phyloP scores from a whole-genome alignment of 2,797 vertebrate genomes.

The Phaenicophaeus curvirostris region DNA sequence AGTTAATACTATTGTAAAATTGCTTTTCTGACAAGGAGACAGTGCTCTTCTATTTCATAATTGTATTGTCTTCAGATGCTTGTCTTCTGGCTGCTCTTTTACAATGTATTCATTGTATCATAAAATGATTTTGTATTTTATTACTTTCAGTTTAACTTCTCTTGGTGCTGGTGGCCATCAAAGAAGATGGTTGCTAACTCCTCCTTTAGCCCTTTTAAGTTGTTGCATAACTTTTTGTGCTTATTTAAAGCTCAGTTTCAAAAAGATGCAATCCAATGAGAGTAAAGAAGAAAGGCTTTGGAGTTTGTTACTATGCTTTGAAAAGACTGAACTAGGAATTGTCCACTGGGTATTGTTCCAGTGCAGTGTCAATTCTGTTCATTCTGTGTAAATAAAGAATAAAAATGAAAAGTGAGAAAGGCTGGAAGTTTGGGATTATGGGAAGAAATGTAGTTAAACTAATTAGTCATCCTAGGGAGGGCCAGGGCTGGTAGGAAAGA shows the following conservation, averaged over 20 bases:
- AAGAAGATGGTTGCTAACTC: not conserved
- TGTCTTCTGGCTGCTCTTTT: not conserved
- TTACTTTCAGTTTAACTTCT: not conserved
- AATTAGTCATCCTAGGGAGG: not conserved
- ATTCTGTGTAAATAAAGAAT: not conserved
- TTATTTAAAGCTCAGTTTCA: not conserved
- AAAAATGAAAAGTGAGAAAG: not conserved
- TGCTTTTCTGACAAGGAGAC: not conserved
- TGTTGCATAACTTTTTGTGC: not conserved
- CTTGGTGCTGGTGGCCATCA: not conserved
- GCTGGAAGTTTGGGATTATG: not conserved
- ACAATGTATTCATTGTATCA: not conserved
- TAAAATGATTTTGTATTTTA: not conserved
- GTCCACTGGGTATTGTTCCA: not conserved
- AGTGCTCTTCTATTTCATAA: not conserved
- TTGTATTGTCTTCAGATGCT: not conserved
- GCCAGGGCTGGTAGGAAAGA: accelerated
- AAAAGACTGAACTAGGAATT: not conserved
- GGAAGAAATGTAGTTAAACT: not conserved
- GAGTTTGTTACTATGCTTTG: not conserved
- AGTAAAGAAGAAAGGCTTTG: not conserved
- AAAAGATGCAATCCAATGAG: not conserved
- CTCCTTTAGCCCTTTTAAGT: not conserved
- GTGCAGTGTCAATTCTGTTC: not conserved
- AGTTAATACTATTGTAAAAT: not conserved